Conservation (phyloP, 2,888 invertebrate species). For the Agrotis puta region DNA sequence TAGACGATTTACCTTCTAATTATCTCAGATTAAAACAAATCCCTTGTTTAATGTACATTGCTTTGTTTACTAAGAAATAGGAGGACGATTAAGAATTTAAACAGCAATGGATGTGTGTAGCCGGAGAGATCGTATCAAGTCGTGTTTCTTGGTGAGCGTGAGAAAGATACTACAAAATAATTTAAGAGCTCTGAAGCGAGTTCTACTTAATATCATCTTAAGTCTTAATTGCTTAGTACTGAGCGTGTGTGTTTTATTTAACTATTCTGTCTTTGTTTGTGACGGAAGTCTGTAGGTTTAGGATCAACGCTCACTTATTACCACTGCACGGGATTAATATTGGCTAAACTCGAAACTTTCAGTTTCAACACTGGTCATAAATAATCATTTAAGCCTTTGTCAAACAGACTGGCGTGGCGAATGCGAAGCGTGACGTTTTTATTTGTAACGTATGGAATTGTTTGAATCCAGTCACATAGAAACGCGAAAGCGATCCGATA, state of each 20-base stretch:
- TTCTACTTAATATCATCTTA: slow-evolving; percentile 62
- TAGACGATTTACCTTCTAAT: slow-evolving; percentile 62
- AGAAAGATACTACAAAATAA: slow-evolving; percentile 57
- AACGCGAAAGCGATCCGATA: no score
- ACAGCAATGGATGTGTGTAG: slow-evolving; percentile 40
- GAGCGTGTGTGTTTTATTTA: slow-evolving; percentile 64
- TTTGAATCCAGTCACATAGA: no score
- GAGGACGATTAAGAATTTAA: slow-evolving; percentile 19
- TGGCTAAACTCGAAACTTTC: no score
- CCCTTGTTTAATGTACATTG: slow-evolving; percentile 29
- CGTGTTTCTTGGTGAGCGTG: slow-evolving; percentile 27
- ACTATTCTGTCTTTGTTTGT: slow-evolving; percentile 61
- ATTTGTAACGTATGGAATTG: no score
- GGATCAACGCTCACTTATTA: background rate
- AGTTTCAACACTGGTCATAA: no score
- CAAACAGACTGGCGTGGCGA: no score
- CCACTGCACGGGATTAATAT: no score
- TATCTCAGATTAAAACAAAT: slow-evolving; percentile 47
- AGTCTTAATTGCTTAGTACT: slow-evolving; percentile 56
- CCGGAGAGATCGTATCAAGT: slow-evolving; percentile 18
- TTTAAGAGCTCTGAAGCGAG: slow-evolving; percentile 52
- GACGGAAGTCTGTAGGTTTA: slow-evolving; percentile 62
- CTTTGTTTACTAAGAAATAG: slow-evolving; percentile 19
- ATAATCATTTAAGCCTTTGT: no score
- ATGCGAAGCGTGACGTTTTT: no score